Percentiles rank a stretch among this genome's conserved stretches.
These are phyloP conservation scores for Lycia hirtaria DNA, from an alignment of 2,888 invertebrate species.

Conservation along the genomic window DNA sequence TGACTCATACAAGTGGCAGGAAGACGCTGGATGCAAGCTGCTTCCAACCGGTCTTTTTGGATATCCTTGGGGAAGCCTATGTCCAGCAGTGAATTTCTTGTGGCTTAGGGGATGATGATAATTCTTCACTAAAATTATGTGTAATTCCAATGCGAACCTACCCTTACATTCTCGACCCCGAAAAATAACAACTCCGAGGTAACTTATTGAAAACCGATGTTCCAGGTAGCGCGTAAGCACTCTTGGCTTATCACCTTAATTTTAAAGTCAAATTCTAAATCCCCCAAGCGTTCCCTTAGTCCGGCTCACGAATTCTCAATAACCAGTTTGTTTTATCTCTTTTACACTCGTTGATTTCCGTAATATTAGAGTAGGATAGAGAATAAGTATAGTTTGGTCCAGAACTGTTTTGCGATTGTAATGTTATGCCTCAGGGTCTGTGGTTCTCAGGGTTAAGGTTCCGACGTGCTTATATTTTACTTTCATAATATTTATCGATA, in stretches of 20 bases:
- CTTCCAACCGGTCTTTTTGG: too few relatives aligned
- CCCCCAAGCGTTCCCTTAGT: slow-evolving; percentile 58
- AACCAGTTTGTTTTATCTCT: not conserved
- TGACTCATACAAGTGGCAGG: too few relatives aligned
- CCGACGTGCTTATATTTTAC: not conserved
- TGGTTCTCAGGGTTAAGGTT: slow-evolving; percentile 8
- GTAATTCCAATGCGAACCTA: not conserved
- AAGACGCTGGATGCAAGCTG: too few relatives aligned
- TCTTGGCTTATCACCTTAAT: slow-evolving; percentile 64
- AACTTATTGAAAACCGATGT: slow-evolving; percentile 59
- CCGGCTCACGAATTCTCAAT: slow-evolving; percentile 49
- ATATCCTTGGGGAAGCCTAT: too few relatives aligned
- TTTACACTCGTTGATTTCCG: not conserved
- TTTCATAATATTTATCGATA: slow-evolving; percentile 11
- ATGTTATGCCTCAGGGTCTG: slow-evolving; percentile 12
- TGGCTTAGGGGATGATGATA: not conserved
- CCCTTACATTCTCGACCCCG: slow-evolving; percentile 9
- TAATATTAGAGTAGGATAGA: not conserved
- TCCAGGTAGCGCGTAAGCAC: slow-evolving; percentile 53
- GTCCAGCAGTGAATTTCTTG: not conserved
- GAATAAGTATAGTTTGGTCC: not conserved
- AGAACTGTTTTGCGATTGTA: slow-evolving; percentile 21
- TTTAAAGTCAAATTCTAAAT: slow-evolving; percentile 73
- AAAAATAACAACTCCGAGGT: slow-evolving; percentile 30
- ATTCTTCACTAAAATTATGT: too few relatives aligned